phyloP scores from a whole-genome alignment of 2,797 vertebrate genomes.

The Sciaenops ocellatus region DNA sequence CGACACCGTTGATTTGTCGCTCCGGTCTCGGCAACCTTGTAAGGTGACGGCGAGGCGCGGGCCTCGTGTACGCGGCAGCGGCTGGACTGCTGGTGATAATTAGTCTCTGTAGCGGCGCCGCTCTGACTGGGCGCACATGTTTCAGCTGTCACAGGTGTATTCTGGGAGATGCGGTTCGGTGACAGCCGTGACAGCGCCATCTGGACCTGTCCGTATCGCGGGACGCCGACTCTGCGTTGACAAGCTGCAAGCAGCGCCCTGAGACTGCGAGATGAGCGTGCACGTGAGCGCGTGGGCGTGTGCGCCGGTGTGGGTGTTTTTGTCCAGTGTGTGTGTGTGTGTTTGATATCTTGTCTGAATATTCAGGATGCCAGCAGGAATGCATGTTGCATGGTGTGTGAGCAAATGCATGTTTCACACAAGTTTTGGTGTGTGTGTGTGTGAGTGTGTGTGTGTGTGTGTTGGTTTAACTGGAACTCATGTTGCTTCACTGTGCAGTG shows the following conservation, averaged over 20 bases:
- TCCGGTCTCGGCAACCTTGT: slow-evolving; percentile 60
- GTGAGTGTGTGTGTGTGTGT: not conserved
- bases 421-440: slow-evolving; percentile 6
- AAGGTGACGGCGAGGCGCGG: slow-evolving; percentile 64
- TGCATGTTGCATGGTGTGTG: slow-evolving; percentile 54
- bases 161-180: slow-evolving; percentile 82
- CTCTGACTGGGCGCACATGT: slow-evolving; percentile 86
- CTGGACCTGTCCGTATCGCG: slow-evolving; percentile 81
- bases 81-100: slow-evolving; percentile 83
- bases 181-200: slow-evolving; percentile 87
- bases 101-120: slow-evolving; percentile 80
- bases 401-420: slow-evolving; percentile 54
- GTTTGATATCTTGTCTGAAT: slow-evolving; percentile 30
- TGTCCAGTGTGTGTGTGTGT: slow-evolving; percentile 28
- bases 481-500: slow-evolving; percentile 12
- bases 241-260: slow-evolving; percentile 66
- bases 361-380: slow-evolving; percentile 59
- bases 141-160: slow-evolving; percentile 88
- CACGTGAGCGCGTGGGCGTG: not conserved
- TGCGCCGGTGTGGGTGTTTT: not conserved
- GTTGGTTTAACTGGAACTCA: slow-evolving; percentile 15
- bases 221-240: slow-evolving; percentile 74
- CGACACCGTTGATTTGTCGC: slow-evolving; percentile 68
- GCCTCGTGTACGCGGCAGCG: slow-evolving; percentile 50
- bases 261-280: slow-evolving; percentile 47